Base-by-base conservation (phyloP, 2,888 invertebrate species). In the Chaetogeoica ovagalla region DNA sequence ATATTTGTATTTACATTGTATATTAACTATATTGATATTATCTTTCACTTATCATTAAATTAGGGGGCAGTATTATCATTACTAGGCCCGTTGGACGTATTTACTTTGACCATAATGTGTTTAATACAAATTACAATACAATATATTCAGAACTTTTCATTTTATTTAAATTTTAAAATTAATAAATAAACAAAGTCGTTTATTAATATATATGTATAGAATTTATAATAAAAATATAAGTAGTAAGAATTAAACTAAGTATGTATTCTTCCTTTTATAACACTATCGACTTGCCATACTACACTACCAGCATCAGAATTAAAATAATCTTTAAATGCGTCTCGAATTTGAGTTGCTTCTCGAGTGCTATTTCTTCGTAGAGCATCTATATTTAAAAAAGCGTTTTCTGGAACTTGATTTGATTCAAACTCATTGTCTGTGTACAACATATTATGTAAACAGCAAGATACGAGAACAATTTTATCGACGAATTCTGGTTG, bases 251-350 rank as follows among this genome's bases (percentile, higher is more conserved):
- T n/a, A n/a, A 57, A 70, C 9, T 70, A 70, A 57, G 37, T 21
- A 39, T 70, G 57, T 6, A 21, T 70, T 70, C 39, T 70, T 39
- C 70, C 57, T 59, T 70, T 70, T 59, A 57, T 13, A 57, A 57
- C n/a, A 39, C 70, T 57, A 7, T 70, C 70, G 2, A 70, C n/a
- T 70, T 70, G 57, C 70, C 70, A 70, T 15, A 70, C 21, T 70
- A 70, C 57, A 70, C 57, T 70, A 70, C 70, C 70, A 39, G 57
- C 6, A 70, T 70, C 57, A 57, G 57, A 70, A 70, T 70, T 68
- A 5, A 69, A 69, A 30, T 69, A 69, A 30, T 69, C 69, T 69
- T 17, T 71, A 71, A 71, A 71, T 59, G 2, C 9, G 13, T 59
- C 59, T 59, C 57, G 21, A 15, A 71, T 9, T 71, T 71, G 39